phyloP scores from a whole-genome alignment of 2,888 invertebrate species.

The Leptopilina syphax region DNA sequence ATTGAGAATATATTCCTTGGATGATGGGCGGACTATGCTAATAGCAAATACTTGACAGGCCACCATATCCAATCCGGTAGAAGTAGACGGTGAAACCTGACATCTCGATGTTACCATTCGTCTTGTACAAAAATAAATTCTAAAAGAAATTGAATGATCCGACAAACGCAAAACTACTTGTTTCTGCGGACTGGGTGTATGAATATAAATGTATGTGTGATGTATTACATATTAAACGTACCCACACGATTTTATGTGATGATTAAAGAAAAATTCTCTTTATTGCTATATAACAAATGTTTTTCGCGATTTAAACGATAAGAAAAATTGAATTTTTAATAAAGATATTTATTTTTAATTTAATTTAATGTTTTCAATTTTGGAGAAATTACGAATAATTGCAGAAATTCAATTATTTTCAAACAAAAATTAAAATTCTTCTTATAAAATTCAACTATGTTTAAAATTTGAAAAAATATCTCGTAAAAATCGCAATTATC shows the following conservation, averaged over 20 bases:
- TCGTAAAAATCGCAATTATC: no score
- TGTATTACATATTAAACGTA: neutral
- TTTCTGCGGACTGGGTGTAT: neutral
- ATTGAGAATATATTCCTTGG: constrained; percentile 25
- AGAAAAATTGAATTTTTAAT: no score
- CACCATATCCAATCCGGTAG: constrained; percentile 46
- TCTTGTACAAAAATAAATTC: constrained; percentile 38
- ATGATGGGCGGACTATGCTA: constrained; percentile 51
- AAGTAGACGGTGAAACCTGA: constrained; percentile 28
- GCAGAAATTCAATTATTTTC: no score
- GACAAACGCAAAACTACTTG: constrained; percentile 35
- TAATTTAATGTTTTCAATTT: no score
- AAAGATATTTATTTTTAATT: no score
- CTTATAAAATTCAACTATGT: no score
- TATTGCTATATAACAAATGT: no score
- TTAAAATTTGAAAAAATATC: no score
- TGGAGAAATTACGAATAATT: no score
- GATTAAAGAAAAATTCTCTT: neutral
- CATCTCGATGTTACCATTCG: constrained; percentile 31
- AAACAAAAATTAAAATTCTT: no score
- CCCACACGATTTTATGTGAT: constrained; percentile 14
- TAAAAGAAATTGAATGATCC: constrained; percentile 34
- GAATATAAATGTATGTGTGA: neutral
- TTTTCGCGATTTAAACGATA: no score
- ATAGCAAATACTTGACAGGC: constrained; percentile 51